Evolutionary conservation across 2,888 invertebrate genomes (phyloP), one percentile per base, ranked within the genome.

Genomic region (Cryptocheilus praepositus): DNA sequence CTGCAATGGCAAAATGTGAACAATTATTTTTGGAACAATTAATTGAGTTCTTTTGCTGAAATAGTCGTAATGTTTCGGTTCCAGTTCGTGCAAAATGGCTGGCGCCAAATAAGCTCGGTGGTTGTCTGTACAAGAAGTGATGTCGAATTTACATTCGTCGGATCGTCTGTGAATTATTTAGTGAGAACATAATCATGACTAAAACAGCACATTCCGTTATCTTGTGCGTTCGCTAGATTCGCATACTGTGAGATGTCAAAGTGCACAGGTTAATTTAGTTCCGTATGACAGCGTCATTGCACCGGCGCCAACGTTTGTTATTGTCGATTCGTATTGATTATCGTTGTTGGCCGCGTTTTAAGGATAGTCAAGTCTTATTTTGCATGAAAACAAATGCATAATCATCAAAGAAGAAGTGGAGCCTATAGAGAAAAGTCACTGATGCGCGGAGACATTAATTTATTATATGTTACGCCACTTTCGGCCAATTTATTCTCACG

Each of bases 251-350:
- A 36, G 2, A 49, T 49, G 19, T 49, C 49, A 49, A 18, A 19
- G 16, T 49, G 16, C 49, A 49, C 49, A 18, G 16, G 49, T 18
- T 16, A 18, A 49, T 36, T 36, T 36, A 36, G 13, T 4, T 36
- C 7, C 36, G 8, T 36, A 49, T 56, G 61, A 52, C 13, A n/a
- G 59, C 67, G 53, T 78, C 65, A 73, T 63, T 80, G 79, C 81
- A 80, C 67, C 81, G 82, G 77, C 77, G 81, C 71, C 67, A 68
- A 77, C 71, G 58, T 78, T 73, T 74, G 76, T 82, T 81, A 67
- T 80, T 79, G 74, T 76, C 70, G 67, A 79, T 58, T 74, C 54
- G 71, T 81, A 81, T 81, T 82, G 81, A 82, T 82, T 82, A 77
- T 72, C 62, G 54, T 67, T 61, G 66, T 66, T 67, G 67, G 70